Evolutionary conservation across 2,113 vertebrate species (phyloP), one percentile per base, ranked within the genome.

Genomic region (Corapipo altera): DNA sequence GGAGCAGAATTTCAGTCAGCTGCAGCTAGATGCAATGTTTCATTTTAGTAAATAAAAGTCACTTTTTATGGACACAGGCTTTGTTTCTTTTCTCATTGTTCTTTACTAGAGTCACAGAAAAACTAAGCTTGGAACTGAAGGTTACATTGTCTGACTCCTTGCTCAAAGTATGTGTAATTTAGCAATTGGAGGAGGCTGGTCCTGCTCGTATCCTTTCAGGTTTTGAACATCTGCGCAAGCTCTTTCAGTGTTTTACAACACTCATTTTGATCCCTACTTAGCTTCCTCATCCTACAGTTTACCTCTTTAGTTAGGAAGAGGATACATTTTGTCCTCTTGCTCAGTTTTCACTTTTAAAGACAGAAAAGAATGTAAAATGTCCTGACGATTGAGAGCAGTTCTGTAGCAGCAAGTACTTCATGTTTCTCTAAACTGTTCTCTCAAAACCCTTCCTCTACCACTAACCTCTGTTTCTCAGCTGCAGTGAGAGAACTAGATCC

Each of bases 181-280:
- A 37, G 26, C 21, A 85, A 65, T 8, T 72, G 52, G 22, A 88
- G 22, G 15, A 78, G 33, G 27, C 17, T 89, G n/a, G 4, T 71
- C 0, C 0, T 67, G 48, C 37, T 51, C 20, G 23, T 49, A 62
- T 6, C 12, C 32, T 70, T 93, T 62, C 43, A 76, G 13, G 26
- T n/a, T n/a, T n/a, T n/a, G n/a, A n/a, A n/a, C n/a, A n/a, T 3
- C 14, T 4, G 1, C 1, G 6, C 11, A 58, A 79, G 21, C 3
- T 52, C n/a, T 88, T 92, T 6, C 46, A 66, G 19, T 23, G 5
- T 66, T 73, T 84, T 43, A 58, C 7, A 6, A 77, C 3, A 7
- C 49, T 67, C 3, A 32, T 81, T 80, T 66, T 90, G 51, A 64
- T 74, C 43, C 19, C 19, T 66, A n/a, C 12, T 35, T 35, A 62